Evolutionary conservation across 2,888 invertebrate species (phyloP).

Genomic region (Podabrus alpinus): DNA sequence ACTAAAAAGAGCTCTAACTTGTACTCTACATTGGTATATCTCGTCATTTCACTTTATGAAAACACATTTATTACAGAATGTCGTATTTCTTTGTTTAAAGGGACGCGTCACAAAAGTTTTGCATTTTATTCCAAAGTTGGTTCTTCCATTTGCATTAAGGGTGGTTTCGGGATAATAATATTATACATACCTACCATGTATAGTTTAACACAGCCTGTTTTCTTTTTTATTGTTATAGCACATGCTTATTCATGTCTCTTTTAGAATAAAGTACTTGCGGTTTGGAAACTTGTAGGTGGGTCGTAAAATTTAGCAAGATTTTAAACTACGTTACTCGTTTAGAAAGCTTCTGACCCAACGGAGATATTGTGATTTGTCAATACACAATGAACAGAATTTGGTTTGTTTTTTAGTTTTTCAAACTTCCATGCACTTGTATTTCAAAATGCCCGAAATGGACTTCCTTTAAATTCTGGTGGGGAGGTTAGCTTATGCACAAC

Average conservation of each 20-base stretch:
- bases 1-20: conserved; percentile 30
- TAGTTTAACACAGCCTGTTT: conserved; percentile 9
- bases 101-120: conserved; percentile 22
- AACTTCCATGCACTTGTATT: too few species aligned
- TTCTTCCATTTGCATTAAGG: conserved; percentile 24
- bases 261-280: not conserved
- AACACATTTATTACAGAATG: conserved; percentile 32
- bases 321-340: not conserved
- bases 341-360: not conserved
- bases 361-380: too few species aligned
- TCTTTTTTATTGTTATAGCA: conserved; percentile 19
- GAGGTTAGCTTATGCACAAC: too few species aligned
- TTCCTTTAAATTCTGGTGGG: too few species aligned
- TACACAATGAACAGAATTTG: too few species aligned
- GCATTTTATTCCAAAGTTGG: conserved; percentile 23
- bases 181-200: conserved; percentile 6
- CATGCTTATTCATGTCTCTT: conserved; percentile 6
- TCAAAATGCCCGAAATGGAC: too few species aligned
- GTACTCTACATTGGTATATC: conserved; percentile 24
- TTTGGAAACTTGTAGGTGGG: not conserved
- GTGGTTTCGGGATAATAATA: conserved; percentile 8
- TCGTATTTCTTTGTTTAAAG: conserved; percentile 31
- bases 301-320: not conserved
- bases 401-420: too few species aligned
- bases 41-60: conserved; percentile 34